Conservation (phyloP, 1,140 invertebrate species). For the Drosophila pandora region DNA sequence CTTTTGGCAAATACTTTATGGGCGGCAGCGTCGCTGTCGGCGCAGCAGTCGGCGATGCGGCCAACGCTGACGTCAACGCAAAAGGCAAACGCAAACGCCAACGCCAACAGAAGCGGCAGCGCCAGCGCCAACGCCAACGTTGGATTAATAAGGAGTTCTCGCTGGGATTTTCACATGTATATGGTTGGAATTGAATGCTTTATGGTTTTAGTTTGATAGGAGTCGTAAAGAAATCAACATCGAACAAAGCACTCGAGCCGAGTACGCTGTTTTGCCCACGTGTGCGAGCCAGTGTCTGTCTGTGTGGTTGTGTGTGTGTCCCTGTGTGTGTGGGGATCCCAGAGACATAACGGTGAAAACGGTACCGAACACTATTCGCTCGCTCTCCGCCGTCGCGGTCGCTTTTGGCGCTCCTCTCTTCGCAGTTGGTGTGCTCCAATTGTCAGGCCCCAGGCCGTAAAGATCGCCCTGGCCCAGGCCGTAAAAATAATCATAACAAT, state of each 20-base stretch:
- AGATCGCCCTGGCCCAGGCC: constrained; percentile 36
- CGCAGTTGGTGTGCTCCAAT: constrained; percentile 39
- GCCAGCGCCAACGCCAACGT: constrained; percentile 37
- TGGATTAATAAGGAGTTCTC: constrained; percentile 83
- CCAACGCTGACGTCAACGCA: neutral
- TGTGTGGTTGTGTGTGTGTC: constrained; percentile 37
- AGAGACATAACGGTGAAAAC: constrained; percentile 19
- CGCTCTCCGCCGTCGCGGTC: constrained; percentile 42
- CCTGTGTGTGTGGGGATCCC: constrained; percentile 27
- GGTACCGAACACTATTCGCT: constrained; percentile 27
- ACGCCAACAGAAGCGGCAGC: constrained; percentile 7
- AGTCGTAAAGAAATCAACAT: constrained; percentile 84
- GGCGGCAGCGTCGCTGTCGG: constrained; percentile 23
- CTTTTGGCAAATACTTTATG: constrained; percentile 79
- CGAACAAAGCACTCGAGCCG: constrained; percentile 75
- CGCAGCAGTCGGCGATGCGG: constrained; percentile 31
- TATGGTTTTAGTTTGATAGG: constrained; percentile 84
- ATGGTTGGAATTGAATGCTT: constrained; percentile 84
- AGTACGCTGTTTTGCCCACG: constrained; percentile 26
- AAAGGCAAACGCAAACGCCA: neutral
- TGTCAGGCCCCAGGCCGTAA: constrained; percentile 69
- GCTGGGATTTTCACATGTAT: constrained; percentile 84
- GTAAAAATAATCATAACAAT: constrained; percentile 80
- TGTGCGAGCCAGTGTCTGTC: constrained; percentile 19
- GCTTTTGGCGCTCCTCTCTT: constrained; percentile 22